These are phyloP conservation scores for Pedetes capensis DNA, from an alignment of 2,113 vertebrate species.

Conservation along the genomic window DNA sequence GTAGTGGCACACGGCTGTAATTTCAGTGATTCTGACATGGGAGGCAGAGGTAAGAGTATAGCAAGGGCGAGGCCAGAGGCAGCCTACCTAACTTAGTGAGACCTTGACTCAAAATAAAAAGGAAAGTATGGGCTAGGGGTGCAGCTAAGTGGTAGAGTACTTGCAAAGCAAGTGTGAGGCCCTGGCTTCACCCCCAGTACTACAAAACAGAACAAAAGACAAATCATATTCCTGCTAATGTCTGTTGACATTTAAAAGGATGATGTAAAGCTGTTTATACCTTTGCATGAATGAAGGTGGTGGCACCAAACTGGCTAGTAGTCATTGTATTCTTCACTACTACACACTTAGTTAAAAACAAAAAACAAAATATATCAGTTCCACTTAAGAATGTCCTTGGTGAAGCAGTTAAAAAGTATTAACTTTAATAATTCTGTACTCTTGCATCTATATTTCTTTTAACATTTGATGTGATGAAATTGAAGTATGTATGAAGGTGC, in stretches of 20 bases:
- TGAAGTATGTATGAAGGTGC: not conserved
- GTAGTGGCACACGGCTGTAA: too few relatives aligned
- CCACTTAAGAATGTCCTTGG: not conserved
- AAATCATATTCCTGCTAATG: too few relatives aligned
- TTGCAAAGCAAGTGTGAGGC: too few relatives aligned
- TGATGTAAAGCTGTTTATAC: not conserved
- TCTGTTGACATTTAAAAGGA: slow-evolving; percentile 16
- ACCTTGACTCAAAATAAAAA: too few relatives aligned
- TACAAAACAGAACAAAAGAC: too few relatives aligned
- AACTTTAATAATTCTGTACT: not conserved
- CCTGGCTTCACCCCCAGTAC: too few relatives aligned
- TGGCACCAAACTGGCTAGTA: not conserved
- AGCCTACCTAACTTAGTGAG: too few relatives aligned
- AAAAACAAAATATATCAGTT: not conserved
- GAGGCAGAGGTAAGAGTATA: too few relatives aligned
- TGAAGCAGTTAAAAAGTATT: not conserved
- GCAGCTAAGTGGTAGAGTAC: too few relatives aligned
- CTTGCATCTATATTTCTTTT: not conserved
- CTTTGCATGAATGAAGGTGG: not conserved
- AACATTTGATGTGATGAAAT: not conserved
- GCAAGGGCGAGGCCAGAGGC: too few relatives aligned
- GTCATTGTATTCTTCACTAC: not conserved
- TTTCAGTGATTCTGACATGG: too few relatives aligned
- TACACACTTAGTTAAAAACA: not conserved
- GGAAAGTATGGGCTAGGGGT: too few relatives aligned